phyloP scores from a whole-genome alignment of 2,888 invertebrate genomes.

The Blastobasis lacticolella region DNA sequence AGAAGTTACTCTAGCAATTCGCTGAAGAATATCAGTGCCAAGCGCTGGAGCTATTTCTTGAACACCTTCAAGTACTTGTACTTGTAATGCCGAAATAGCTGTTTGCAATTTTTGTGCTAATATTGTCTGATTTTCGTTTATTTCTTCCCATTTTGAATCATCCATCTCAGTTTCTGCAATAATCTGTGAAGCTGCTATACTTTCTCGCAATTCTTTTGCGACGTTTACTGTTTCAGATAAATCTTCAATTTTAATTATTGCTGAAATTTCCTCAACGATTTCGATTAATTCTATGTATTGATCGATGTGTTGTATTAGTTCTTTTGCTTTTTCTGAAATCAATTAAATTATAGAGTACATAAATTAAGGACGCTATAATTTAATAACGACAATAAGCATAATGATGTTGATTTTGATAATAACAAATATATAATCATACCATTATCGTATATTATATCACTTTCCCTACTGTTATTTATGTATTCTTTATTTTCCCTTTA shows the following conservation, averaged over 20 bases:
- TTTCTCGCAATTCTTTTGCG: conserved; percentile 41
- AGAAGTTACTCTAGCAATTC: conserved; percentile 33
- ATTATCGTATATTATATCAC: too few species aligned
- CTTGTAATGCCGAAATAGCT: conserved; percentile 35
- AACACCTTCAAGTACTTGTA: conserved; percentile 32
- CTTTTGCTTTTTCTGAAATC: conserved; percentile 30
- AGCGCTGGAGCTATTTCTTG: conserved; percentile 31
- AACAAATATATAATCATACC: too few species aligned
- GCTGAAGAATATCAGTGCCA: conserved; percentile 27
- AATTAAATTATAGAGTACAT: too few species aligned
- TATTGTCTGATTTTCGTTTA: conserved; percentile 21
- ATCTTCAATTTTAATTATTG: conserved; percentile 37
- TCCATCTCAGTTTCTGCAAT: conserved; percentile 12
- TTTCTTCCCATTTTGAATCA: conserved; percentile 8
- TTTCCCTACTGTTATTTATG: too few species aligned
- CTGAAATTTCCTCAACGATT: conserved; percentile 48
- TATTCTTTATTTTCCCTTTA: too few species aligned
- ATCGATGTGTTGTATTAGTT: conserved; percentile 41
- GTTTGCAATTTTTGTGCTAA: conserved; percentile 39
- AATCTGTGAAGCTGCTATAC: conserved; percentile 20
- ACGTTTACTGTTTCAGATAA: conserved; percentile 37
- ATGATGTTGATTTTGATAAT: too few species aligned
- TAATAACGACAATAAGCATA: too few species aligned
- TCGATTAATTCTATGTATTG: conserved; percentile 50
- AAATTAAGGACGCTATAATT: too few species aligned